Base-by-base conservation (phyloP, 1,140 invertebrate genomes). In the Cyclina sinensis region DNA sequence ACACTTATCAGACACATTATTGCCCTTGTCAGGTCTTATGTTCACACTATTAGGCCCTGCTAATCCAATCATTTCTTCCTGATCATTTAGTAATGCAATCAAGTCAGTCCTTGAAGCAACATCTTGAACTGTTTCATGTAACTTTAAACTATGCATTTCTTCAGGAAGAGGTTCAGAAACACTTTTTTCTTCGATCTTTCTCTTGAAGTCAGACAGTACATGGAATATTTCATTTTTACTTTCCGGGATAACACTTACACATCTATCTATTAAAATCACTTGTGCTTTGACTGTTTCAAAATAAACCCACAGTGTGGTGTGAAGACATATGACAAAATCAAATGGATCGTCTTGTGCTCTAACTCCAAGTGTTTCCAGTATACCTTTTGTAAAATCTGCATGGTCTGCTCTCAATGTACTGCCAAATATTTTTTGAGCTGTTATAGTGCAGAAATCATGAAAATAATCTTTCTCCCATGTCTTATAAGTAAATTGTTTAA, bases 381-480 rank as follows among this genome's bases (percentile, higher is more conserved):
- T 27, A 39, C 18, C 35, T 81, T 37, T 21, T 2, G n/a, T 14
- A 7, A 32, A 81, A n/a, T 48, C 27, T 9, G 7, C 30, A 0
- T 11, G 14, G 32, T 37, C 48, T 24, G 12, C 24, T 39, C 24
- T 54, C 12, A 30, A 3, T 14, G 21, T 14, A 65, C 43, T 21
- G 46, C 12, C 9, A 43, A 32, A 30, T 0, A 51, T 18, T 11
- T 9, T n/a, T 37, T 81, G 21, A 0, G 46, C 68, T 30, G 30
- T 5, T 9, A 73, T 30, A 57, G 16, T 73, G n/a, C 86, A 81
- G 18, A 81, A 88, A 54, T 88, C 86, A 9, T 80, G 12, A 11
- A 88, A 21, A 37, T 88, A 88, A 39, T 88, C 86, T 5, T n/a
- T 16, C 7, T 46, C 18, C n/a, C 43, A 54, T 37, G 24, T 39